A percentile compares a stretch with the other conserved stretches of the same genome.
Evolutionary conservation across 2,113 vertebrate genomes (phyloP).

Genomic region (Amblyopsis rosae): DNA sequence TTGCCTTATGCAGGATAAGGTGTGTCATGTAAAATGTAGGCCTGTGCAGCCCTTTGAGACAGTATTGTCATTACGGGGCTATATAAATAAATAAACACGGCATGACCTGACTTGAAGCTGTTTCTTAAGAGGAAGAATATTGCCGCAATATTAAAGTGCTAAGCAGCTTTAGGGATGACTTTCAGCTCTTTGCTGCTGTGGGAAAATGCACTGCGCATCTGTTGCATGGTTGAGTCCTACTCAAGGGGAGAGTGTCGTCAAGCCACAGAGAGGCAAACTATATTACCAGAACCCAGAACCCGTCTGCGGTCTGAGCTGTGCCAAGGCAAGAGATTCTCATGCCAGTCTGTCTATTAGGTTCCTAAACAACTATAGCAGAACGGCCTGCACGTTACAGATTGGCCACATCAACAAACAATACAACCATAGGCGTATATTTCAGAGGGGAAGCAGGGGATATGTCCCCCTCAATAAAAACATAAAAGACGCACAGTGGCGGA

Average conservation of each 20-base stretch:
- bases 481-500: too few species aligned
- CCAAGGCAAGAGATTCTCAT: conserved; percentile 52
- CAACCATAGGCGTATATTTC: not conserved
- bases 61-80: too few species aligned
- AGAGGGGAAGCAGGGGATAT: too few species aligned
- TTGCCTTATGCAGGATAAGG: too few species aligned
- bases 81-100: too few species aligned
- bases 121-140: conserved; percentile 24
- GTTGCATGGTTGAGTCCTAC: conserved; percentile 58
- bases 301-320: conserved; percentile 55
- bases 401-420: conserved; percentile 37
- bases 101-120: too few species aligned
- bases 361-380: conserved; percentile 38
- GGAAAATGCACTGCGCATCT: conserved; percentile 63
- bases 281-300: conserved; percentile 63
- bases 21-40: too few species aligned
- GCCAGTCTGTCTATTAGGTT: conserved; percentile 63
- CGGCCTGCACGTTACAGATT: conserved; percentile 33
- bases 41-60: too few species aligned
- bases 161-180: conserved; percentile 48
- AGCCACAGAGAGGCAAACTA: conserved; percentile 64
- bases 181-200: conserved; percentile 55
- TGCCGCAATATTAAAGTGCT: conserved; percentile 35
- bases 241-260: conserved; percentile 55
- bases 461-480: too few species aligned